Conservation (phyloP, 2,797 vertebrate genomes). For the Parauchenoglanis ngamensis region DNA sequence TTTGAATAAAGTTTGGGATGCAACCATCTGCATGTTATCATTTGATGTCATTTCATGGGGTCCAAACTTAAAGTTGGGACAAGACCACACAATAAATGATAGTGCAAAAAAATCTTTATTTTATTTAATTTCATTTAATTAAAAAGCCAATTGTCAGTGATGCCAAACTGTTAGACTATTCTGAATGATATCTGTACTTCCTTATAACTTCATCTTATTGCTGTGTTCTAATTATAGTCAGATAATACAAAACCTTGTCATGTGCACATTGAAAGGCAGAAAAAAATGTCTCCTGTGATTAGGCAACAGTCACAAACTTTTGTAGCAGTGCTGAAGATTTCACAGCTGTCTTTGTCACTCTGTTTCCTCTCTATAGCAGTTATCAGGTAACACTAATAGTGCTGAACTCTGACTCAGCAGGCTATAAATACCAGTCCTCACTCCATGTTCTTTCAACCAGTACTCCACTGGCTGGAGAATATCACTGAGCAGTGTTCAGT, state of each 20-base stretch:
- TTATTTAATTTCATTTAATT: neutral
- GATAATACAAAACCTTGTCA: slow-evolving; percentile 27
- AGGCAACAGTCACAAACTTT: neutral
- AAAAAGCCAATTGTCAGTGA: neutral
- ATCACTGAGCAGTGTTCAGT: slow-evolving; percentile 12
- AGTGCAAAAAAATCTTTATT: neutral
- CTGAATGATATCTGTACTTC: neutral
- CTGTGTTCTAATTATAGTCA: neutral
- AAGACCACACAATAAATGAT: neutral
- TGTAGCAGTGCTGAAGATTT: slow-evolving; percentile 26
- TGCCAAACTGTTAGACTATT: neutral
- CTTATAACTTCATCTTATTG: neutral
- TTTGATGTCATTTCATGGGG: neutral
- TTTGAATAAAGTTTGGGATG: slow-evolving; percentile 33
- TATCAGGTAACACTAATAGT: slow-evolving; percentile 48
- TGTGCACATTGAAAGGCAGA: slow-evolving; percentile 2
- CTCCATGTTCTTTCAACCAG: slow-evolving; percentile 34
- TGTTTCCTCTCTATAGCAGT: slow-evolving; percentile 11
- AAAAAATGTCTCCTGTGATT: slow-evolving; percentile 4
- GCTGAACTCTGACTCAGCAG: slow-evolving; percentile 56
- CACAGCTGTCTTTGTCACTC: slow-evolving; percentile 58
- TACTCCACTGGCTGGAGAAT: slow-evolving; percentile 8
- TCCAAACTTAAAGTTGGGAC: neutral
- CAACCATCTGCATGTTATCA: neutral
- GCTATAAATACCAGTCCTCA: slow-evolving; percentile 58